phyloP scores from a whole-genome alignment of 64 coral and sea anemone species.

The Porites lutea region DNA sequence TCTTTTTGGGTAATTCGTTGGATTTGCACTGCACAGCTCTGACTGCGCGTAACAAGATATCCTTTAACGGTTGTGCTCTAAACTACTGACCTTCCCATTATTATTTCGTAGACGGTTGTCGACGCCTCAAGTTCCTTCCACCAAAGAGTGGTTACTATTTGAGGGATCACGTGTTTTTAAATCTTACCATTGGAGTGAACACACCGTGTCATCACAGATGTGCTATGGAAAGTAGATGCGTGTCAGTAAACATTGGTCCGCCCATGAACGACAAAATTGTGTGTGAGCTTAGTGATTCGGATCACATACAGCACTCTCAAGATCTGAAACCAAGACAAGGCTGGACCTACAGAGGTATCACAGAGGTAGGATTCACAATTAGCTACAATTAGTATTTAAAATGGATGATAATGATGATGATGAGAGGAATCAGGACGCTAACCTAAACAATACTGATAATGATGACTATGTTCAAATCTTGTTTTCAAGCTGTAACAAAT shows the following conservation, averaged over 20 bases:
- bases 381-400: no score
- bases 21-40: no score
- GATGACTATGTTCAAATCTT: no score
- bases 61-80: no score
- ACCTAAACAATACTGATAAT: no score
- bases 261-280: not conserved
- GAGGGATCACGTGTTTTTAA: not conserved
- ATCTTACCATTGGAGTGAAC: not conserved
- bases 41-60: no score
- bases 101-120: no score
- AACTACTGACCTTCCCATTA: no score
- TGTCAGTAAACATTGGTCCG: not conserved
- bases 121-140: not conserved
- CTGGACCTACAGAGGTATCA: not conserved
- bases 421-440: no score
- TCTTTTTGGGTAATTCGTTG: no score
- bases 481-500: no score
- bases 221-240: not conserved
- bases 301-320: not conserved
- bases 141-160: not conserved
- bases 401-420: no score
- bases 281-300: constrained; percentile 24
- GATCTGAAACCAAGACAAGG: not conserved
- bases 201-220: not conserved
- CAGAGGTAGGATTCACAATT: not conserved